phyloP scores from a whole-genome alignment of 2,113 vertebrate species.

The Pelvicachromis taeniatus region DNA sequence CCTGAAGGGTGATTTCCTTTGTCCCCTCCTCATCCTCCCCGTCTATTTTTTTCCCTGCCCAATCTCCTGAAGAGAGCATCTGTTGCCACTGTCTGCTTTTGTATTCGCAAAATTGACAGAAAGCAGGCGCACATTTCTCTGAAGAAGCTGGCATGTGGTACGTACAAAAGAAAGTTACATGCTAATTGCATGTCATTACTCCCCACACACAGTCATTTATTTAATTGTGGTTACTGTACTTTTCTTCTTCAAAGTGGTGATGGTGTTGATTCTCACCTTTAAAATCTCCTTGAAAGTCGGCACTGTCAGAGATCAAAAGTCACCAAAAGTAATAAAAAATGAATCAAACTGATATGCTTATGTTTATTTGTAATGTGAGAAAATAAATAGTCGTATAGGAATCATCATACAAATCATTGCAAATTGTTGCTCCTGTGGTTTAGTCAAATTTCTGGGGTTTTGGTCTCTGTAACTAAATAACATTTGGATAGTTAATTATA shows the following conservation, averaged over 20 bases:
- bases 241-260: neutral
- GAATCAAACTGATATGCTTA: neutral
- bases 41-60: neutral
- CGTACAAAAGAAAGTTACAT: neutral
- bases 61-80: conserved; percentile 11
- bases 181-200: neutral
- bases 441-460: neutral
- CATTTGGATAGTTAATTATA: neutral
- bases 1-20: conserved; percentile 45
- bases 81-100: neutral
- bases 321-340: neutral
- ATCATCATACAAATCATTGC: neutral
- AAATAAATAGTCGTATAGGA: neutral
- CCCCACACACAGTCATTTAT: neutral
- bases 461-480: neutral
- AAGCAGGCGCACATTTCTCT: neutral
- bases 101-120: conserved; percentile 1
- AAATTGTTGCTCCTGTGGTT: neutral
- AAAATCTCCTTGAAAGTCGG: neutral
- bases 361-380: neutral
- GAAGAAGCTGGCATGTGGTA: neutral
- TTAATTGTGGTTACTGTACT: neutral
- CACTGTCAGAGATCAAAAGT: neutral
- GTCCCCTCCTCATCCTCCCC: neutral
- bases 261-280: neutral